These are phyloP conservation scores for Mesocricetus auratus DNA, from an alignment of 2,113 vertebrate species.

Conservation along the genomic window DNA sequence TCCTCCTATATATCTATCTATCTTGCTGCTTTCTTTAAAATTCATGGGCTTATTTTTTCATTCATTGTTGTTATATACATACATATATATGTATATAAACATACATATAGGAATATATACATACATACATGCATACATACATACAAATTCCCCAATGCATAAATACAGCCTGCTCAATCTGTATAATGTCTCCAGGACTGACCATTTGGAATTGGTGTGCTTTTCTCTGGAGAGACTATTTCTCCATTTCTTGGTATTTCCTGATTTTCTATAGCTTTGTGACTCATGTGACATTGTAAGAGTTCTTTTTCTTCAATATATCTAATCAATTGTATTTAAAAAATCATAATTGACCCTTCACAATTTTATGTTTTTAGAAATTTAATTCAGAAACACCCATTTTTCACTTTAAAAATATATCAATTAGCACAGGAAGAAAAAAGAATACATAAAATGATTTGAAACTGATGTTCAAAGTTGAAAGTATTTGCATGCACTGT, in stretches of 20 bases:
- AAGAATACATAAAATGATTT: neutral
- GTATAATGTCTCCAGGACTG: too few species aligned
- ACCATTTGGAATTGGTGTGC: neutral
- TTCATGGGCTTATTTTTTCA: neutral
- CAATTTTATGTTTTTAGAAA: constrained; percentile 22
- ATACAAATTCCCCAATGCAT: neutral
- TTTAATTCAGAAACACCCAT: constrained; percentile 25
- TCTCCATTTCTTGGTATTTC: too few species aligned
- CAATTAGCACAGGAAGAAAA: neutral
- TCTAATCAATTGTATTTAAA: constrained; percentile 50
- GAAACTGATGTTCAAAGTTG: neutral
- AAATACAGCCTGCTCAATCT: neutral
- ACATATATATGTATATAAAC: neutral
- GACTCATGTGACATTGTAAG: neutral
- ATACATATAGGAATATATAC: neutral
- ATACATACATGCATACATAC: neutral
- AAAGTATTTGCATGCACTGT: neutral
- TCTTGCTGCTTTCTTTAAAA: neutral
- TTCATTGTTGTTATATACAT: neutral
- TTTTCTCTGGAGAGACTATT: neutral
- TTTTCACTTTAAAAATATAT: constrained; percentile 18
- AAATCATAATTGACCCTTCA: neutral
- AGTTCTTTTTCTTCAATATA: neutral
- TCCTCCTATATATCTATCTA: neutral
- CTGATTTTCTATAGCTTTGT: neutral